phyloP scores from a whole-genome alignment of 2,797 vertebrate species.

The Melanotaenia maccullochi region DNA sequence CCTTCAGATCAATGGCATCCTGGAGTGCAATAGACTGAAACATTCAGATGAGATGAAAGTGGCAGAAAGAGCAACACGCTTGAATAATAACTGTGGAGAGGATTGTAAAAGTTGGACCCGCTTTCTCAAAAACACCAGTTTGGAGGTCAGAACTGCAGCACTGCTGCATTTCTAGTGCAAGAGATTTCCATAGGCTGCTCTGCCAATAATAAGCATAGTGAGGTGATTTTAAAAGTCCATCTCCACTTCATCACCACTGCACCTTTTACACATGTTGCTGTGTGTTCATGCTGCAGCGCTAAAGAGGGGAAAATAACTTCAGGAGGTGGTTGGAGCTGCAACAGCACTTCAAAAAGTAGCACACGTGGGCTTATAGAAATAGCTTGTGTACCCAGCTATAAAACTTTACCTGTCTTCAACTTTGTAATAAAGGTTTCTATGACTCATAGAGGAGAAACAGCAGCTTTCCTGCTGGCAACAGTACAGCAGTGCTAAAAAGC shows the following conservation, averaged over 20 bases:
- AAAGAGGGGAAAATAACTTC: neutral
- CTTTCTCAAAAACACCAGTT: slow-evolving; percentile 48
- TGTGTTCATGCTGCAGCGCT: neutral
- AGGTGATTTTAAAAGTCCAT: slow-evolving; percentile 38
- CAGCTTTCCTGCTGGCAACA: slow-evolving; percentile 46
- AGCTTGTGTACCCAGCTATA: slow-evolving; percentile 17
- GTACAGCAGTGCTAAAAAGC: slow-evolving; percentile 39
- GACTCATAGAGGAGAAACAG: slow-evolving; percentile 41
- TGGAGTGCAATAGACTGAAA: slow-evolving; percentile 70
- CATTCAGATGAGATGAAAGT: slow-evolving; percentile 72
- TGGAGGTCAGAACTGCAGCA: slow-evolving; percentile 56
- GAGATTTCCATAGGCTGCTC: slow-evolving; percentile 27
- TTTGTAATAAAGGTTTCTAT: slow-evolving; percentile 40
- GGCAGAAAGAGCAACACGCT: slow-evolving; percentile 65
- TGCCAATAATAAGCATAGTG: slow-evolving; percentile 44
- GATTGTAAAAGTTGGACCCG: slow-evolving; percentile 59
- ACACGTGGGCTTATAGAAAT: slow-evolving; percentile 6
- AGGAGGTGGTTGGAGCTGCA: neutral
- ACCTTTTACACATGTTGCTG: neutral
- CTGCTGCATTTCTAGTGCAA: slow-evolving; percentile 31
- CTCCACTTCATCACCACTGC: neutral
- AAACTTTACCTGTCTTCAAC: slow-evolving; percentile 27
- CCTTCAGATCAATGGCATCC: slow-evolving; percentile 75
- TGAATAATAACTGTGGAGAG: slow-evolving; percentile 69
- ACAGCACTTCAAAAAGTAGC: neutral